Conservation (phyloP, 2,797 vertebrate species). For the Discoglossus pictus region DNA sequence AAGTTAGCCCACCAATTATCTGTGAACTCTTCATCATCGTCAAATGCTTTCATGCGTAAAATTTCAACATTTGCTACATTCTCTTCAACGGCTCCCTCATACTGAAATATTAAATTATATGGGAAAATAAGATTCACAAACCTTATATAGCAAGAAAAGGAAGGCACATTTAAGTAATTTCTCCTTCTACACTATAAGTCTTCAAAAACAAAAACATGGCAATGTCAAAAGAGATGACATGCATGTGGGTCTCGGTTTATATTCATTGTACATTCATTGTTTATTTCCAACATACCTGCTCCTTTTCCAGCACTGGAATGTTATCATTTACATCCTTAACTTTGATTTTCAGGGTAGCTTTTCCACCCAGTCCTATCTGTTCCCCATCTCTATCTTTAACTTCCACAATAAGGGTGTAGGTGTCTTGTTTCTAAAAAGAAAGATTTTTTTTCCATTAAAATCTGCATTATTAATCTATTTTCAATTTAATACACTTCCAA, state of each 20-base stretch:
- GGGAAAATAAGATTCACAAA: too few species aligned
- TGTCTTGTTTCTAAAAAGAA: constrained; percentile 66
- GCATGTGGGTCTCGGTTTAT: too few species aligned
- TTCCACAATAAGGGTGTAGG: constrained; percentile 76
- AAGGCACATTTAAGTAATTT: neutral
- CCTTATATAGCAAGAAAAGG: too few species aligned
- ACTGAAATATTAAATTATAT: constrained; percentile 75
- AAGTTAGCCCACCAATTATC: constrained; percentile 90
- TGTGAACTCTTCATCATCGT: constrained; percentile 76
- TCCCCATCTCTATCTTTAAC: constrained; percentile 75
- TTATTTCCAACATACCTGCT: constrained; percentile 73
- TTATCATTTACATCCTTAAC: constrained; percentile 94
- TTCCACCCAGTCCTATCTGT: constrained; percentile 62
- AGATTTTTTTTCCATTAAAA: too few species aligned
- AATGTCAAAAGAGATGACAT: too few species aligned
- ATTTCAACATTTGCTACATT: constrained; percentile 79
- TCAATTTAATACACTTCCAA: too few species aligned
- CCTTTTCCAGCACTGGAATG: constrained; percentile 74
- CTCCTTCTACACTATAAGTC: too few species aligned
- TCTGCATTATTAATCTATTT: too few species aligned
- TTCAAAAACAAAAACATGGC: too few species aligned
- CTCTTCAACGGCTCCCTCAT: constrained; percentile 78
- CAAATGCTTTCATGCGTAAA: constrained; percentile 81
- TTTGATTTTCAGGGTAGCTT: constrained; percentile 77
- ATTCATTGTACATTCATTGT: too few species aligned